phyloP scores from a whole-genome alignment of 2,888 invertebrate species.

The Craniophora ligustri region DNA sequence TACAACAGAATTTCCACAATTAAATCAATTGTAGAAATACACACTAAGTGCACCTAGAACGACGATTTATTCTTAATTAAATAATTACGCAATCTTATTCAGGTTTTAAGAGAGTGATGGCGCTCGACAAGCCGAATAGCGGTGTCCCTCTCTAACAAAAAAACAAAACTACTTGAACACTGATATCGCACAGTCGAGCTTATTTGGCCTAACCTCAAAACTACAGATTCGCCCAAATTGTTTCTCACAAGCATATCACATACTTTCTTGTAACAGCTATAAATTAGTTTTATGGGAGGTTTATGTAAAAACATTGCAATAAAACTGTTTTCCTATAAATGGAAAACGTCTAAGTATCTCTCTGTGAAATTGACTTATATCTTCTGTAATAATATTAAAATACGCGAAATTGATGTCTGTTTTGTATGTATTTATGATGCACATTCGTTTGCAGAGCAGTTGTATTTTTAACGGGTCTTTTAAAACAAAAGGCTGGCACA shows the following conservation, averaged over 20 bases:
- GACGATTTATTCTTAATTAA: too few species aligned
- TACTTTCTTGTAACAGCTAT: conserved; percentile 57
- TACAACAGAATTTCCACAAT: too few species aligned
- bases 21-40: too few species aligned
- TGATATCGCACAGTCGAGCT: not conserved
- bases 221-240: conserved; percentile 29
- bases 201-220: conserved; percentile 19
- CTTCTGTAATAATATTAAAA: too few species aligned
- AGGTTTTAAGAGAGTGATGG: too few species aligned
- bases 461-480: conserved; percentile 20
- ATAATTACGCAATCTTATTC: too few species aligned
- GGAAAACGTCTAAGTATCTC: conserved; percentile 60
- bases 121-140: too few species aligned
- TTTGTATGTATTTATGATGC: conserved; percentile 29
- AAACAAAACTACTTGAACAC: too few species aligned
- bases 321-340: conserved; percentile 70
- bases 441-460: conserved; percentile 20
- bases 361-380: conserved; percentile 57
- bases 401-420: too few species aligned
- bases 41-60: too few species aligned
- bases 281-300: conserved; percentile 78
- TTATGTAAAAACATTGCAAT: conserved; percentile 80
- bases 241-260: conserved; percentile 30
- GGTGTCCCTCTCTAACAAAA: too few species aligned
- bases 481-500: conserved; percentile 10